These are phyloP conservation scores for Parotocinclus haroldoi DNA, from an alignment of 2,797 vertebrate genomes.

Conservation along the genomic window DNA sequence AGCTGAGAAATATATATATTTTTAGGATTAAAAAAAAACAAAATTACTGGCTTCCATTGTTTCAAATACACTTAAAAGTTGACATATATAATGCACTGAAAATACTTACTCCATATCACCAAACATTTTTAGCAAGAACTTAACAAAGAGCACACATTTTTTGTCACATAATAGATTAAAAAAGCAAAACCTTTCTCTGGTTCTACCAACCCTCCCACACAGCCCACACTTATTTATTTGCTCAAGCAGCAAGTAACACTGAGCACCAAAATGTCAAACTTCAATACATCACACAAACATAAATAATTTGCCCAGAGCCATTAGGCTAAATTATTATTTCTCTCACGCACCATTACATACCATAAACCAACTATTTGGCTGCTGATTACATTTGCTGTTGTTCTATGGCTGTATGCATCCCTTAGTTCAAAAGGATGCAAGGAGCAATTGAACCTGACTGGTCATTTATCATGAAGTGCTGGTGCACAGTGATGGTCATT, in stretches of 20 bases:
- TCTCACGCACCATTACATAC: slow-evolving; percentile 64
- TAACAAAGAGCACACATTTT: too few relatives aligned
- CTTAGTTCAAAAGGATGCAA: slow-evolving; percentile 23
- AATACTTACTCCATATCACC: too few relatives aligned
- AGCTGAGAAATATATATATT: too few relatives aligned
- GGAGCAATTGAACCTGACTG: slow-evolving; percentile 27
- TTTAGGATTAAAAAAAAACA: too few relatives aligned
- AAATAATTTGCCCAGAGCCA: slow-evolving; percentile 46
- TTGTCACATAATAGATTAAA: too few relatives aligned
- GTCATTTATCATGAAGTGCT: slow-evolving; percentile 50
- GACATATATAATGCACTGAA: too few relatives aligned
- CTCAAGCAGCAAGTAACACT: slow-evolving; percentile 55
- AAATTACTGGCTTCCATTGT: too few relatives aligned
- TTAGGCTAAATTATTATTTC: slow-evolving; percentile 67
- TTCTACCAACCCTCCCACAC: not conserved
- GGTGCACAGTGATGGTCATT: not conserved
- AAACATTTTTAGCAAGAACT: too few relatives aligned
- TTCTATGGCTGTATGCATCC: slow-evolving; percentile 25
- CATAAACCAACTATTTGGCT: slow-evolving; percentile 70
- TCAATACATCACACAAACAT: slow-evolving; percentile 66
- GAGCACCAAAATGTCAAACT: slow-evolving; percentile 48
- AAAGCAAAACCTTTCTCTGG: too few relatives aligned
- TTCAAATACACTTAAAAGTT: too few relatives aligned
- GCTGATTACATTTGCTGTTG: slow-evolving; percentile 58
- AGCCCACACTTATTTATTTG: slow-evolving; percentile 58